These are phyloP conservation scores for Esox niger DNA, from an alignment of 2,113 vertebrate genomes.

Conservation along the genomic window DNA sequence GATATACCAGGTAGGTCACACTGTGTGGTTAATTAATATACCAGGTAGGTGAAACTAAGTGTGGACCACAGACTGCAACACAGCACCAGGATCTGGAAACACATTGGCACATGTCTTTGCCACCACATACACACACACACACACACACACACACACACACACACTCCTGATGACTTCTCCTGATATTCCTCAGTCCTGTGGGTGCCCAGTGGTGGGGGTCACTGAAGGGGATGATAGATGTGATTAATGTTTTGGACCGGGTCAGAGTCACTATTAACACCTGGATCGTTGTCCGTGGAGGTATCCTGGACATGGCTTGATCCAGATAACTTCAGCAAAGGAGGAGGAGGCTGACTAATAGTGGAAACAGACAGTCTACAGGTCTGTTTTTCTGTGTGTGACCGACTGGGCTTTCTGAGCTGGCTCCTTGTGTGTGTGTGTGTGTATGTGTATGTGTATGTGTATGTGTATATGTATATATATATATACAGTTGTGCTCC, in stretches of 20 bases:
- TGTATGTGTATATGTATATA: background rate
- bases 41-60: constrained; percentile 77
- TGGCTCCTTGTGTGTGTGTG: background rate
- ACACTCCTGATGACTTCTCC: constrained; percentile 15
- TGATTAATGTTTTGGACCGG: background rate
- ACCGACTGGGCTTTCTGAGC: background rate
- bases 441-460: background rate
- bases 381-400: background rate
- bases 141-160: constrained; percentile 6
- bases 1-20: no score
- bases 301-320: background rate
- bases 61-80: no score
- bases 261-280: background rate
- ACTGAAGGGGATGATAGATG: no score
- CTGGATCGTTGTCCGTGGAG: background rate
- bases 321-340: background rate
- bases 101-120: constrained; percentile 34
- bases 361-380: constrained; percentile 2
- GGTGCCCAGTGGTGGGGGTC: background rate
- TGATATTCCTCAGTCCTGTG: background rate
- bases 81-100: constrained; percentile 38
- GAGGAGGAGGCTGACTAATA: background rate
- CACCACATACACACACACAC: constrained; percentile 6
- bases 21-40: constrained; percentile 90
- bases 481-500: background rate